A percentile compares a stretch with the other conserved stretches of the same genome.
Evolutionary conservation across 2,113 vertebrate genomes (phyloP).

Genomic region (Euleptes europaea): DNA sequence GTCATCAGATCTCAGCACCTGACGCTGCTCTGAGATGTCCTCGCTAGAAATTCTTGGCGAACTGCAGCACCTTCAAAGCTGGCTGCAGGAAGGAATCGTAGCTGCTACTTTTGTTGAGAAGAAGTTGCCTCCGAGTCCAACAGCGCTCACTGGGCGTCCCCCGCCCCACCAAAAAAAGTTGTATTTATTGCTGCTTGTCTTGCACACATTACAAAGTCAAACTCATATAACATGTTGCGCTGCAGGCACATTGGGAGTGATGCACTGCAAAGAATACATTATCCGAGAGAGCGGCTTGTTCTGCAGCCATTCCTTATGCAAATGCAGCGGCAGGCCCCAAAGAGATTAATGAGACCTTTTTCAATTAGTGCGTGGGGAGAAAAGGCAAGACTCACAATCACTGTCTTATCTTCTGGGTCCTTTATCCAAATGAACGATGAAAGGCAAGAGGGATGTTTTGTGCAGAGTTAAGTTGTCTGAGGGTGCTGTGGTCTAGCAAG

Average conservation of each 20-base stretch:
- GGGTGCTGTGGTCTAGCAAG: background rate
- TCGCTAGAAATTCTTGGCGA: no score
- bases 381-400: background rate
- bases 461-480: no score
- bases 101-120: no score
- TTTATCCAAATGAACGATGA: background rate
- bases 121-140: background rate
- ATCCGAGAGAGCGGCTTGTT: background rate
- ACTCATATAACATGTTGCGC: background rate
- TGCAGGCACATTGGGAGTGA: background rate
- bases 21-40: background rate
- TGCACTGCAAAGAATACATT: background rate
- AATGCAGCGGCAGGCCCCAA: background rate
- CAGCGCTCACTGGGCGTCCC: background rate
- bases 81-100: background rate
- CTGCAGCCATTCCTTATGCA: background rate
- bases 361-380: background rate
- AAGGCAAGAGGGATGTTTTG: background rate
- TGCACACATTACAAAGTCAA: background rate
- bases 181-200: background rate
- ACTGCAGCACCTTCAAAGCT: background rate
- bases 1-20: background rate
- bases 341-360: conserved; percentile 5
- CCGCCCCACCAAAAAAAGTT: background rate
- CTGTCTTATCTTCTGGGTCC: background rate